A percentile compares a stretch with the other conserved stretches of the same genome.
Conservation (phyloP, 2,888 invertebrate genomes). For the Thera britannica region DNA sequence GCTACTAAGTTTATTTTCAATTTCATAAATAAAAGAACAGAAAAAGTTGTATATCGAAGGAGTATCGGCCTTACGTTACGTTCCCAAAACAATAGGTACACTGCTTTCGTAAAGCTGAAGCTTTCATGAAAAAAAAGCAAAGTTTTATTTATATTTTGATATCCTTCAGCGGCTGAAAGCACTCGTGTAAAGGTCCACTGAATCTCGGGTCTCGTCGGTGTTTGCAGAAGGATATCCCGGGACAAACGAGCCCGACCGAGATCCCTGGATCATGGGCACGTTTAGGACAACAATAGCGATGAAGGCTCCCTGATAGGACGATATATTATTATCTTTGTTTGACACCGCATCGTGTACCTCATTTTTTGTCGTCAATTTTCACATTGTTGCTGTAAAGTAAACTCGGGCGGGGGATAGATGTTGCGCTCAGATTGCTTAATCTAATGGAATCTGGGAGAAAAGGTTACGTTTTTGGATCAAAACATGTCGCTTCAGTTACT, state of each 20-base stretch:
- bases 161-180: conserved; percentile 68
- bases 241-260: conserved; percentile 75
- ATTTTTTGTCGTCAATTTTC: conserved; percentile 77
- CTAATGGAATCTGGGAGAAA: conserved; percentile 10
- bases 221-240: conserved; percentile 81
- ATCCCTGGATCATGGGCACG: conserved; percentile 74
- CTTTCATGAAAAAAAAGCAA: conserved; percentile 26
- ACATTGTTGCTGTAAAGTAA: conserved; percentile 70
- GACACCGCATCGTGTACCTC: conserved; percentile 78
- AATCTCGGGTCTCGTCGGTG: conserved; percentile 78
- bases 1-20: conserved; percentile 17
- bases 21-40: conserved; percentile 19
- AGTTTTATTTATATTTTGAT: conserved; percentile 67
- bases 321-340: conserved; percentile 79
- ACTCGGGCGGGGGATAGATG: conserved; percentile 50
- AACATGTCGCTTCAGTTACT: background rate
- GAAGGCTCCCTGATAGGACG: conserved; percentile 74
- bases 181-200: conserved; percentile 79
- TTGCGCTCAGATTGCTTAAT: conserved; percentile 27
- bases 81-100: conserved; percentile 20
- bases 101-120: conserved; percentile 12
- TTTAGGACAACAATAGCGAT: conserved; percentile 77
- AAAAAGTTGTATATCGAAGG: conserved; percentile 6
- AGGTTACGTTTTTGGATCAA: background rate
- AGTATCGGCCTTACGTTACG: conserved; percentile 48